A percentile compares a stretch with the other conserved stretches of the same genome.
phyloP scores from a whole-genome alignment of 1,140 invertebrate genomes.

The Latrodectus geometricus region DNA sequence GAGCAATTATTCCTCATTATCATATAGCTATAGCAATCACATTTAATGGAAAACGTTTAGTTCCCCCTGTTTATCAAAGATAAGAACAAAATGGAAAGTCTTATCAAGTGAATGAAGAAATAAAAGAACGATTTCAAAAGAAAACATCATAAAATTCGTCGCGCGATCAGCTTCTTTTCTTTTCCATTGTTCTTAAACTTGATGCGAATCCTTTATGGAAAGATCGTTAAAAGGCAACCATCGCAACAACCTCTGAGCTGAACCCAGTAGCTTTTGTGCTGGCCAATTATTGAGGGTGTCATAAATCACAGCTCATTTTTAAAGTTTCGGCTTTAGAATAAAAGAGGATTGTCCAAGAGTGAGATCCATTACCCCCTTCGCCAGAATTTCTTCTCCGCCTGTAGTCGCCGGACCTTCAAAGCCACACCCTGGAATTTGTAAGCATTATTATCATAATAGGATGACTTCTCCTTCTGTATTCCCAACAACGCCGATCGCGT shows the following conservation, averaged over 20 bases:
- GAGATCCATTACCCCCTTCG: slow-evolving; percentile 1
- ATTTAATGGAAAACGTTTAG: too few species aligned
- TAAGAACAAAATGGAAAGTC: too few species aligned
- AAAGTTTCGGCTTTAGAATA: not conserved
- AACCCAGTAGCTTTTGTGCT: slow-evolving; percentile 26
- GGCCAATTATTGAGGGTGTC: slow-evolving; percentile 1
- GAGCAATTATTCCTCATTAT: too few species aligned
- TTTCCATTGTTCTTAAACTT: not conserved
- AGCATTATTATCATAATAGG: slow-evolving; percentile 39
- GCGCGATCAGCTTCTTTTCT: too few species aligned
- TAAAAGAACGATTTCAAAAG: too few species aligned
- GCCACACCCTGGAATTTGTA: slow-evolving; percentile 50
- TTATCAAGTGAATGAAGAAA: too few species aligned
- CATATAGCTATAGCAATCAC: too few species aligned
- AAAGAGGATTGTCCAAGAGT: not conserved
- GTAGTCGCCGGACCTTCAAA: not conserved
- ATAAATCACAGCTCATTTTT: slow-evolving; percentile 45
- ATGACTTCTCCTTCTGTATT: slow-evolving; percentile 38
- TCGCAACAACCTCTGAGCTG: not conserved
- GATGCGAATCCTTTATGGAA: not conserved
- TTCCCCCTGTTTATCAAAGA: too few species aligned
- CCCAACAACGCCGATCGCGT: not conserved
- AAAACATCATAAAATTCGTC: too few species aligned
- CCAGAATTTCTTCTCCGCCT: slow-evolving; percentile 21
- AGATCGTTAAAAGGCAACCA: not conserved